Conservation (phyloP, 2,888 invertebrate genomes). For the Agrochola macilenta region DNA sequence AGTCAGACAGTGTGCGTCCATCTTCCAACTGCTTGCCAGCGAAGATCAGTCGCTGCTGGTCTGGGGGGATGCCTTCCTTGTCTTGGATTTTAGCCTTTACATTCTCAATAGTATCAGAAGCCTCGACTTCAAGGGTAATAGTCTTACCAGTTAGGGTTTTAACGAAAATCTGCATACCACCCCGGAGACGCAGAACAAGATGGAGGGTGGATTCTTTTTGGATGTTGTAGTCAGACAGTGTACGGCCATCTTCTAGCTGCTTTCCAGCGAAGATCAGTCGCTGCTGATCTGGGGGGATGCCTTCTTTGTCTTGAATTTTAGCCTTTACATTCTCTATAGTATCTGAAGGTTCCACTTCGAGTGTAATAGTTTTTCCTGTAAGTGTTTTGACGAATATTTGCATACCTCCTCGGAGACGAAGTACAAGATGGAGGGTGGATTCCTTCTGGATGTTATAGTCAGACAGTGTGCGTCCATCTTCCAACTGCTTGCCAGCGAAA, state of each 20-base stretch:
- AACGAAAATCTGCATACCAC: slow-evolving; percentile 83
- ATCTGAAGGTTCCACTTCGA: slow-evolving; percentile 82
- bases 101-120: slow-evolving; percentile 81
- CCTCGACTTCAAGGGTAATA: slow-evolving; percentile 80
- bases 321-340: slow-evolving; percentile 85
- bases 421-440: slow-evolving; percentile 79
- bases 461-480: slow-evolving; percentile 81
- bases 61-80: slow-evolving; percentile 82
- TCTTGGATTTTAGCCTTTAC: slow-evolving; percentile 84
- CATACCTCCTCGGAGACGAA: slow-evolving; percentile 83
- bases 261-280: slow-evolving; percentile 84
- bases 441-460: slow-evolving; percentile 85
- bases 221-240: slow-evolving; percentile 83
- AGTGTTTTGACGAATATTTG: slow-evolving; percentile 84
- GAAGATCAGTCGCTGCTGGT: slow-evolving; percentile 80
- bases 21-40: slow-evolving; percentile 82
- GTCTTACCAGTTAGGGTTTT: slow-evolving; percentile 81
- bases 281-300: slow-evolving; percentile 85
- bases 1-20: slow-evolving; percentile 80
- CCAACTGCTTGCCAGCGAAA: slow-evolving; percentile 82
- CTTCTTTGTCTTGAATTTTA: slow-evolving; percentile 84
- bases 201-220: slow-evolving; percentile 85
- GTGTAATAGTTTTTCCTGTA: slow-evolving; percentile 83
- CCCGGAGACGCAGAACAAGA: slow-evolving; percentile 80
- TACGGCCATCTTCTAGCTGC: slow-evolving; percentile 83